These are phyloP conservation scores for Lysandra coridon DNA, from an alignment of 2,888 invertebrate genomes.

Conservation along the genomic window DNA sequence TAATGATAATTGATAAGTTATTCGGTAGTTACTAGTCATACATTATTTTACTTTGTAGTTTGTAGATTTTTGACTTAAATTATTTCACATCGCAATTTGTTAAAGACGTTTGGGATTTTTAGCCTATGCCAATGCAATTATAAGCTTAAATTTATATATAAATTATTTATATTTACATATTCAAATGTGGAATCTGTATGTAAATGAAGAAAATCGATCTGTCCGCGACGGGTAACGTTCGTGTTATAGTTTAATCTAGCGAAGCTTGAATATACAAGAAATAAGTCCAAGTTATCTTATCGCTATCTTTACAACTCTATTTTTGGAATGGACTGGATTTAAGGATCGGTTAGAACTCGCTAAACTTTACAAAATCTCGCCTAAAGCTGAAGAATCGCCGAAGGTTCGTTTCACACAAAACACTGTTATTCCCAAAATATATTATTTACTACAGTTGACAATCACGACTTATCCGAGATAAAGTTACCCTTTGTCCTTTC, in stretches of 20 bases:
- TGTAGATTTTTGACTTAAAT: no score
- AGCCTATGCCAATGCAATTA: not conserved
- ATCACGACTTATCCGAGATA: no score
- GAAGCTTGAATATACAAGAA: not conserved
- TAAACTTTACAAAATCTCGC: not conserved
- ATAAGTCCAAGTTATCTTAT: not conserved
- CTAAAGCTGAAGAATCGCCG: no score
- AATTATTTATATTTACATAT: not conserved
- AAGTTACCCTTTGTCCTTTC: no score
- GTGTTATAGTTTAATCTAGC: constrained; percentile 2
- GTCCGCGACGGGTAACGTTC: constrained; percentile 3
- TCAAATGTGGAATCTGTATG: not conserved
- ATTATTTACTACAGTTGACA: no score
- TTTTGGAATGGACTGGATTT: not conserved
- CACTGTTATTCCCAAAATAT: no score
- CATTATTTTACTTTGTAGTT: no score
- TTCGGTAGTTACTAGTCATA: no score
- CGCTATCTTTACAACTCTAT: constrained; percentile 1
- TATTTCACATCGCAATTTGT: no score
- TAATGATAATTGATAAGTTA: no score
- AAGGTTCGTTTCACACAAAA: no score
- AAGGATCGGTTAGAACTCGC: not conserved
- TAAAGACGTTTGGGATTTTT: no score
- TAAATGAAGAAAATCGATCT: constrained; percentile 9
- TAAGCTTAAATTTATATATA: not conserved